Conservation (phyloP, 2,888 invertebrate genomes). For the Lycocerus yunnanus region DNA sequence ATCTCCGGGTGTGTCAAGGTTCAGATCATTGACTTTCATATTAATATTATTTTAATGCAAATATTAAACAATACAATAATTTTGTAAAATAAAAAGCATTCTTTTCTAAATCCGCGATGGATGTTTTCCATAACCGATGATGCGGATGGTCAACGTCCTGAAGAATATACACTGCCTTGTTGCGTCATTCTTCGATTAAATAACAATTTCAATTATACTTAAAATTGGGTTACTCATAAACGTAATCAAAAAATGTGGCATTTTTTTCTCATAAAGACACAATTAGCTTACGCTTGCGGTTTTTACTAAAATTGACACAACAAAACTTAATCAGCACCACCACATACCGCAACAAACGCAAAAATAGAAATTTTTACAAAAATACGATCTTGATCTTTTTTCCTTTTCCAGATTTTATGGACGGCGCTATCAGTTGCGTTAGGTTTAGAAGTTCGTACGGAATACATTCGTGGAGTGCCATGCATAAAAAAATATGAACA, state of each 20-base stretch:
- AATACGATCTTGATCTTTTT: background rate
- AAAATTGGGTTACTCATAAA: background rate
- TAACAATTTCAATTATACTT: slow-evolving; percentile 6
- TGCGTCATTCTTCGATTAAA: background rate
- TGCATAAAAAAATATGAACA: slow-evolving; percentile 90
- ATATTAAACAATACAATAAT: background rate
- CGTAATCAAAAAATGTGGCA: background rate
- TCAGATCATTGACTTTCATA: slow-evolving; percentile 26
- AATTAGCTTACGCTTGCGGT: background rate
- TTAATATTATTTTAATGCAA: slow-evolving; percentile 11
- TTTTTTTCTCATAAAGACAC: background rate
- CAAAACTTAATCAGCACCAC: background rate
- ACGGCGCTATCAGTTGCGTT: slow-evolving; percentile 85
- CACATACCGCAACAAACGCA: background rate
- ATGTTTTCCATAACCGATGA: background rate
- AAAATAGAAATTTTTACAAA: background rate
- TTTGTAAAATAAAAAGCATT: background rate
- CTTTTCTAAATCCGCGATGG: background rate
- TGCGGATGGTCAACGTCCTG: slow-evolving; percentile 6
- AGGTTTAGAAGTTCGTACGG: slow-evolving; percentile 85
- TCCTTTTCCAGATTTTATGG: slow-evolving; percentile 80
- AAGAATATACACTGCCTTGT: background rate
- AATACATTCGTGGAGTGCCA: slow-evolving; percentile 85
- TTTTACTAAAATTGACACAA: background rate
- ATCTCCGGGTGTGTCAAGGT: slow-evolving; percentile 27